These are phyloP conservation scores for Drosophila siamana DNA, from an alignment of 2,888 invertebrate species.

Conservation along the genomic window DNA sequence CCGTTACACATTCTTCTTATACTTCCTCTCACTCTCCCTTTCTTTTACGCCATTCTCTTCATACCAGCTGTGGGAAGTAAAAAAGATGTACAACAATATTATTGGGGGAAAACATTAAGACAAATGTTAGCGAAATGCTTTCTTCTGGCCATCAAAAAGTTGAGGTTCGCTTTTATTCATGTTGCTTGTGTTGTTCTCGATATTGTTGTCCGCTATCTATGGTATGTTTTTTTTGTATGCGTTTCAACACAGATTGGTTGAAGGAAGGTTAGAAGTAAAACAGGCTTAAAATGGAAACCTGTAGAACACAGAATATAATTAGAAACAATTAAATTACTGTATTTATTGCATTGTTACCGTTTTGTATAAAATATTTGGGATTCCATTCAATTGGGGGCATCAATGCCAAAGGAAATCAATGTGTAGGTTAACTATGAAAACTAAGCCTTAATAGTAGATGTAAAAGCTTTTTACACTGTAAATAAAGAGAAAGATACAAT, in stretches of 20 bases:
- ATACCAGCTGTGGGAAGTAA: conserved; percentile 78
- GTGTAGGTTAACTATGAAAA: conserved; percentile 71
- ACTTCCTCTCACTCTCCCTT: conserved; percentile 22
- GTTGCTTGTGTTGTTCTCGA: conserved; percentile 36
- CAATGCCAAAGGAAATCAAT: conserved; percentile 72
- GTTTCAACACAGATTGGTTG: conserved; percentile 28
- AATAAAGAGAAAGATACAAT: conserved; percentile 43
- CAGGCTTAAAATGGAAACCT: conserved; percentile 70
- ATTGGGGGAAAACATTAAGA: conserved; percentile 64
- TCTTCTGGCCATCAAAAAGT: conserved; percentile 42
- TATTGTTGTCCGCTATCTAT: conserved; percentile 51
- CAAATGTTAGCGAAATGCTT: conserved; percentile 59
- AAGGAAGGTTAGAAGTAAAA: conserved; percentile 48
- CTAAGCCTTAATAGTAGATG: conserved; percentile 74
- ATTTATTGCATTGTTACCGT: conserved; percentile 49
- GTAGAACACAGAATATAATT: background rate
- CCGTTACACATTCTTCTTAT: conserved; percentile 20
- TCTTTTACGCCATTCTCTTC: conserved; percentile 49
- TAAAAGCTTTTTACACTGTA: conserved; percentile 78
- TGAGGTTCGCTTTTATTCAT: conserved; percentile 19
- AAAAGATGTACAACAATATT: conserved; percentile 78
- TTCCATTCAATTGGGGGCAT: conserved; percentile 67
- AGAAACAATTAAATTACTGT: background rate
- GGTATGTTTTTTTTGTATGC: conserved; percentile 53
- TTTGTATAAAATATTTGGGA: conserved; percentile 76